Conservation (phyloP, 2,797 vertebrate species). For the Xenops minutus region DNA sequence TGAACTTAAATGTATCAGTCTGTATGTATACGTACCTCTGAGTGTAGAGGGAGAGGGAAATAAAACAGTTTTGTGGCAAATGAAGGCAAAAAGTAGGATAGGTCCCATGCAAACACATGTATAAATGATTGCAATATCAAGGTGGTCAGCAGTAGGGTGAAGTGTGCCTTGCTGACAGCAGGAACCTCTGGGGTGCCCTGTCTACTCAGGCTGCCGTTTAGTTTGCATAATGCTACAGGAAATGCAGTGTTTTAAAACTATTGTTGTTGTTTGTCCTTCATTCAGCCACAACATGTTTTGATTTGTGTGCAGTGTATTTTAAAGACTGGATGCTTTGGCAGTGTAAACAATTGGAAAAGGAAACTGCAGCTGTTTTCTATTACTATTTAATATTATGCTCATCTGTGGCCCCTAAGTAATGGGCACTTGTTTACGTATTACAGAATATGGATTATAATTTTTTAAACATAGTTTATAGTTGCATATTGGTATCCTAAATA, state of each 20-base stretch:
- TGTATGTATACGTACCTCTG: not conserved
- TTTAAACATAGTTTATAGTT: conserved; percentile 66
- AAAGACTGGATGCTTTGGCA: conserved; percentile 60
- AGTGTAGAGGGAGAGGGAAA: not conserved
- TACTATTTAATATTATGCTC: conserved; percentile 63
- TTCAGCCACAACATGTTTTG: conserved; percentile 63
- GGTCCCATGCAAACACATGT: not conserved
- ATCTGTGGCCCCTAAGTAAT: conserved; percentile 41
- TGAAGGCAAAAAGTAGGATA: not conserved
- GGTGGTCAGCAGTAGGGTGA: not conserved
- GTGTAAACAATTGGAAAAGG: conserved; percentile 47
- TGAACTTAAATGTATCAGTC: fast-evolving
- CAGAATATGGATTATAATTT: conserved; percentile 67
- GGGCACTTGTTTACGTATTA: conserved; percentile 64
- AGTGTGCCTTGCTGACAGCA: not conserved
- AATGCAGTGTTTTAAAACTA: conserved; percentile 43
- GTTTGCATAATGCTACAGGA: conserved; percentile 33
- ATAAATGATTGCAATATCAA: not conserved
- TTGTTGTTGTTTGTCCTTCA: conserved; percentile 50
- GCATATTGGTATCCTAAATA: conserved; percentile 69
- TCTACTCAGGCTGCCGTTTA: not conserved
- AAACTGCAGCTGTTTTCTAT: conserved; percentile 64
- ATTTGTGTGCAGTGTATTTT: conserved; percentile 62
- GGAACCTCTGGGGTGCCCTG: not conserved
- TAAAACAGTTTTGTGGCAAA: not conserved